Evolutionary conservation across 2,888 invertebrate genomes (phyloP), one percentile per base, ranked within the genome.

Genomic region (Acleris emargana): DNA sequence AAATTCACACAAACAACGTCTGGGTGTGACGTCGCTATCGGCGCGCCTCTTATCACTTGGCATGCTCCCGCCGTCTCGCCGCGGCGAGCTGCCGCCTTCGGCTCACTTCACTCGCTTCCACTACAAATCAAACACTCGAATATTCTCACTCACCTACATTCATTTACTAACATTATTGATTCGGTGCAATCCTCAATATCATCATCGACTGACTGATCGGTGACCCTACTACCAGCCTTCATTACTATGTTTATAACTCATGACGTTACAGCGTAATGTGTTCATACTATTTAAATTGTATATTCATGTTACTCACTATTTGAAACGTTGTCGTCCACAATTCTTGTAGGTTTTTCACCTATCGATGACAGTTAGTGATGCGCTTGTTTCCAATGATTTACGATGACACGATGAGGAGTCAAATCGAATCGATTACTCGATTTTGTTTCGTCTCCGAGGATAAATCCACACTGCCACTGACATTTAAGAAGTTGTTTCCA

Each of bases 1-100:
- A 91, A 91, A 91, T 91, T 91, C 89, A 91, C 91, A 91, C 91
- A 91, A 92, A 91, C 91, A 92, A 88, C 91, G 92, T 92, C 92
- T 92, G 92, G 91, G 91, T 87, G 89, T 91, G 91, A 91, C 91
- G 92, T 91, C 83, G 89, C 88, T 91, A 91, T 91, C 91, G 91
- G 89, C 88, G 88, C 91, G 89, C 88, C 86, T 89, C 91, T 92
- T 92, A 92, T 92, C 91, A 91, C 91, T 92, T 91, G 91, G 91
- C 91, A 91, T 89, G 91, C 87, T 91, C 88, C 85, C 89, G 86
- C 84, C 83, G 90, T 89, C 90, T 88, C 88, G 88, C 83, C 82
- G 81, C 81, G 60, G 45, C 22, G 43, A 50, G 60, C 59, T 55
- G 50, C 62, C 79, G 84, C 82, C 84, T 82, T 83, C 83, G 83